Percentiles rank a stretch among this genome's conserved stretches.
These are phyloP conservation scores for Molossus alvarezi DNA, from an alignment of 2,797 vertebrate genomes.

Conservation along the genomic window DNA sequence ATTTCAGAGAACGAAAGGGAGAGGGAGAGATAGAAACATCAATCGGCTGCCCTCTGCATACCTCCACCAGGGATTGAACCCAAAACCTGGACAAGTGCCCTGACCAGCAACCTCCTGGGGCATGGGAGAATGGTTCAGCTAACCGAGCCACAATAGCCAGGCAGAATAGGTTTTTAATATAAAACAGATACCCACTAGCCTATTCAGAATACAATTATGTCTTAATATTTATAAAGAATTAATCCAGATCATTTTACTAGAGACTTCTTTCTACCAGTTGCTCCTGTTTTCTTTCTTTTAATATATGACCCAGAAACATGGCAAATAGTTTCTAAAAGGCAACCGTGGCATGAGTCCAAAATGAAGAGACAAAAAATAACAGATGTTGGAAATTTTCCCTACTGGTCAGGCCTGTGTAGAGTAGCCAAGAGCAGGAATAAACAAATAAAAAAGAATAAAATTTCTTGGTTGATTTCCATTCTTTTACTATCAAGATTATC, in stretches of 20 bases:
- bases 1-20: too few species aligned
- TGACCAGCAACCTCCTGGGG: too few species aligned
- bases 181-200: slow-evolving; percentile 42
- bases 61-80: too few species aligned
- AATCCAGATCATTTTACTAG: slow-evolving; percentile 53
- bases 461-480: not conserved
- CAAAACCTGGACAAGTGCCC: too few species aligned
- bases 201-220: slow-evolving; percentile 65
- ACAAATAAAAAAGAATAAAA: slow-evolving; percentile 59
- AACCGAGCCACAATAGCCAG: too few species aligned
- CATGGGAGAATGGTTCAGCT: too few species aligned
- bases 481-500: slow-evolving; percentile 50
- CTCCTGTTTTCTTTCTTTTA: slow-evolving; percentile 22
- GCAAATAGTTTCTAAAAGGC: slow-evolving; percentile 58
- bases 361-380: slow-evolving; percentile 14
- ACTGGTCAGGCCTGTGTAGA: not conserved
- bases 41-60: too few species aligned
- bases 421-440: not conserved
- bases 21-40: too few species aligned
- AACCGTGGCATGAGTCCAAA: slow-evolving; percentile 35
- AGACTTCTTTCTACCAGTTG: not conserved
- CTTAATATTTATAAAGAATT: slow-evolving; percentile 67
- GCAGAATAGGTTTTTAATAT: slow-evolving; percentile 57
- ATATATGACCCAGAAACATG: slow-evolving; percentile 24
- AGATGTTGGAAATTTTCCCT: not conserved